A percentile compares a stretch with the other conserved stretches of the same genome.
Conservation (phyloP, 2,888 invertebrate genomes). For the Euclidia mi region DNA sequence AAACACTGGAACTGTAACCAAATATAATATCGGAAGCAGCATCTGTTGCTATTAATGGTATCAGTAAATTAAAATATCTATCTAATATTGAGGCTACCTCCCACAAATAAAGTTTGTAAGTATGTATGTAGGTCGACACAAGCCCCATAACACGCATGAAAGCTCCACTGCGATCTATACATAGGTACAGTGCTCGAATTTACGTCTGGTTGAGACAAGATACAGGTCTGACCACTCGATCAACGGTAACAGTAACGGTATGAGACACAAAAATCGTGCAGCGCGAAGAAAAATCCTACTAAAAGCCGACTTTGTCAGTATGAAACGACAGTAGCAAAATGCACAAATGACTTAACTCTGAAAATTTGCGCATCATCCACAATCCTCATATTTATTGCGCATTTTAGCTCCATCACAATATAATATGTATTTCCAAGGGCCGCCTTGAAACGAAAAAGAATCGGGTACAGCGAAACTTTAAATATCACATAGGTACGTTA, state of each 20-base stretch:
- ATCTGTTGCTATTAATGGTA: conserved; percentile 37
- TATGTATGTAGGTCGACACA: conserved; percentile 69
- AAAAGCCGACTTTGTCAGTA: conserved; percentile 50
- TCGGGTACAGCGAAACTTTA: conserved; percentile 24
- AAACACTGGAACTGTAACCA: background rate
- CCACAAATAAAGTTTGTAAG: conserved; percentile 63
- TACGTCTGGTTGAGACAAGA: conserved; percentile 77
- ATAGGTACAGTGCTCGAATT: conserved; percentile 72
- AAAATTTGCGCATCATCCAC: background rate
- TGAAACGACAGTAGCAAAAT: background rate
- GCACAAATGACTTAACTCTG: too few relatives aligned
- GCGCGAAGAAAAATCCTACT: conserved; percentile 71
- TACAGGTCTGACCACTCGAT: conserved; percentile 86
- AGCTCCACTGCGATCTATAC: conserved; percentile 55
- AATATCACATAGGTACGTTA: conserved; percentile 12
- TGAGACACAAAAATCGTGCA: conserved; percentile 82
- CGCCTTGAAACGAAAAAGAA: conserved; percentile 5
- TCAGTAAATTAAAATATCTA: conserved; percentile 34
- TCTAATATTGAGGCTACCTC: conserved; percentile 55
- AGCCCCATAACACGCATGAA: conserved; percentile 49
- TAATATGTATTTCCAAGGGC: background rate
- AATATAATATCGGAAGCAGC: conserved; percentile 10
- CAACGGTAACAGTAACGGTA: conserved; percentile 88
- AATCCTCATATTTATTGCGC: conserved; percentile 6
- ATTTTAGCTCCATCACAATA: conserved; percentile 2